These are phyloP conservation scores for Lepeophtheirus salmonis DNA, from an alignment of 1,140 invertebrate genomes.

Conservation along the genomic window DNA sequence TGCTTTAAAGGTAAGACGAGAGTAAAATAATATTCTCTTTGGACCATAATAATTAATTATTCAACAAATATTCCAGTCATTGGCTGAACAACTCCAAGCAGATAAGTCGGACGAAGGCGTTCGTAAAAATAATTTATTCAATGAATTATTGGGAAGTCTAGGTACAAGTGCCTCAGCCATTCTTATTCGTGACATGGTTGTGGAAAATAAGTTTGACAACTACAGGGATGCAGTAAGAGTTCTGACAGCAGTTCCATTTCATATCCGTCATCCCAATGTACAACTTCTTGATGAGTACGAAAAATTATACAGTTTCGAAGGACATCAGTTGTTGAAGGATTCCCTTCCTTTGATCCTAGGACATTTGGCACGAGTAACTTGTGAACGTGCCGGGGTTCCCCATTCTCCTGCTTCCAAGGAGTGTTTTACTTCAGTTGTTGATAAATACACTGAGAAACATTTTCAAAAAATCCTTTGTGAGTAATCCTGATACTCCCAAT, in stretches of 20 bases:
- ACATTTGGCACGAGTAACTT: constrained; percentile 10
- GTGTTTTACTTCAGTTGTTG: neutral
- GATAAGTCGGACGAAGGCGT: constrained; percentile 14
- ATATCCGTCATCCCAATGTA: constrained; percentile 12
- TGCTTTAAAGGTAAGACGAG: neutral
- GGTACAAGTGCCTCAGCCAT: constrained; percentile 13
- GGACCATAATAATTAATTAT: neutral
- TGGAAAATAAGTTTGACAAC: constrained; percentile 13
- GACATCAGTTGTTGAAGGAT: neutral
- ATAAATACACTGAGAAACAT: neutral
- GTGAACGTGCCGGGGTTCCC: neutral
- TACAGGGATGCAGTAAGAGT: neutral
- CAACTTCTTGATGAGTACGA: constrained; percentile 10
- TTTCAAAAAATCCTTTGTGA: constrained; percentile 7
- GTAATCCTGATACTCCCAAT: neutral
- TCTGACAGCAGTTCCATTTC: constrained; percentile 6
- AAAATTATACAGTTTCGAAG: neutral
- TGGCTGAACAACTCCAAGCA: constrained; percentile 1
- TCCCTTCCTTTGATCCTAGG: constrained; percentile 10
- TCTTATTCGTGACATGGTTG: constrained; percentile 8
- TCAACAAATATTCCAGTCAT: neutral
- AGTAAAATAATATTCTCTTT: neutral
- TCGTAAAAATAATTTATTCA: constrained; percentile 7
- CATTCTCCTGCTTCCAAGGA: neutral
- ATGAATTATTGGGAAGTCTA: constrained; percentile 9